phyloP scores from a whole-genome alignment of 2,888 invertebrate genomes.

The Apamea monoglypha region DNA sequence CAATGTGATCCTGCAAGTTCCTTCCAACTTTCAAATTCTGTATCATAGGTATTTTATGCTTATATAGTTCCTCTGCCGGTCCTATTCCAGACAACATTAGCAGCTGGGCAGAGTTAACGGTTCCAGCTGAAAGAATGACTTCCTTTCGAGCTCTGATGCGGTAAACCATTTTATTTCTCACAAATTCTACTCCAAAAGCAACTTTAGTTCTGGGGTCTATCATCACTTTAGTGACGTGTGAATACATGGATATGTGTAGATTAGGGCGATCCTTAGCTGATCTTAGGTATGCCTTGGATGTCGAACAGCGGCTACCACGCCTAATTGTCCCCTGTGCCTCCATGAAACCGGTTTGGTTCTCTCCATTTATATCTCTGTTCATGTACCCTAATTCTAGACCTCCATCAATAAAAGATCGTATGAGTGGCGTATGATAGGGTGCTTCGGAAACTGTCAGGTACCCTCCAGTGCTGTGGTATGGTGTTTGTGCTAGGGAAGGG shows the following conservation, averaged over 20 bases:
- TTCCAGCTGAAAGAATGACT: conserved; percentile 97
- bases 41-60: conserved; percentile 94
- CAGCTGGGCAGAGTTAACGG: conserved; percentile 98
- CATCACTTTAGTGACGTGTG: conserved; percentile 94
- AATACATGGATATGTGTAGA: conserved; percentile 95
- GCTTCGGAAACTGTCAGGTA: conserved; percentile 96
- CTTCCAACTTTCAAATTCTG: conserved; percentile 95
- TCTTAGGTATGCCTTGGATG: conserved; percentile 96
- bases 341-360: conserved; percentile 96
- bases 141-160: conserved; percentile 95
- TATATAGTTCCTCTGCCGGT: conserved; percentile 92
- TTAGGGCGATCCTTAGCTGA: conserved; percentile 95
- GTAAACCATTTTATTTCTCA: conserved; percentile 93
- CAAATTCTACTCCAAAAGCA: conserved; percentile 95
- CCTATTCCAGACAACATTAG: conserved; percentile 98
- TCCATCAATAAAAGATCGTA: conserved; percentile 95
- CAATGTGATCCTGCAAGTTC: conserved; percentile 97
- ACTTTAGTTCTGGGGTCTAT: conserved; percentile 93
- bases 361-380: conserved; percentile 96
- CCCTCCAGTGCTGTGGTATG: conserved; percentile 95
- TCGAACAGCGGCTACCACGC: conserved; percentile 96
- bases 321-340: conserved; percentile 95
- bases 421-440: conserved; percentile 96
- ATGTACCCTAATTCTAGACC: conserved; percentile 96
- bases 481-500: conserved; percentile 94